A percentile compares a stretch with the other conserved stretches of the same genome.
These are phyloP conservation scores for Lanius ludovicianus DNA, from an alignment of 2,113 vertebrate species.

Conservation along the genomic window DNA sequence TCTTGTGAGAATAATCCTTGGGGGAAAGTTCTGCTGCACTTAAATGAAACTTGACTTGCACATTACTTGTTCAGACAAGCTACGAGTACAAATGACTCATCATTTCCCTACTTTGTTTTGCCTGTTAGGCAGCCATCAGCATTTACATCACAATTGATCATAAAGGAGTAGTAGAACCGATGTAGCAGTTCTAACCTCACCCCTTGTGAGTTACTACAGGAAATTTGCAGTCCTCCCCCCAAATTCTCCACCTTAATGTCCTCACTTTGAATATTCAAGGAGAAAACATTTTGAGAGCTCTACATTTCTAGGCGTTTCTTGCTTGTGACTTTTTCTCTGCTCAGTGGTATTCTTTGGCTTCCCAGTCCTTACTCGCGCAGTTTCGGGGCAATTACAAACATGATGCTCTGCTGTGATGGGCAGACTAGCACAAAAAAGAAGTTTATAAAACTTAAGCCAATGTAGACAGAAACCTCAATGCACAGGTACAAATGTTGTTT, in stretches of 20 bases:
- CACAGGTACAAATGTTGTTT: background rate
- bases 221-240: background rate
- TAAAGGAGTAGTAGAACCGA: constrained; percentile 56
- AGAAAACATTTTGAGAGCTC: background rate
- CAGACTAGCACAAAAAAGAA: background rate
- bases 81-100: constrained; percentile 65
- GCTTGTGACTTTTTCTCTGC: background rate
- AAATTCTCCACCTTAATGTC: background rate
- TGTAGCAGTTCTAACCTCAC: constrained; percentile 12
- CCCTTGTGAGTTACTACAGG: constrained; percentile 29
- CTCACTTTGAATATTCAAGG: background rate
- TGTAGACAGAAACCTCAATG: background rate
- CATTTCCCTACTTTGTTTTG: constrained; percentile 67
- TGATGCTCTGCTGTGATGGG: background rate
- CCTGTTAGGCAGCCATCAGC: constrained; percentile 68
- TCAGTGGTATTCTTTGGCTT: background rate
- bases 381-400: background rate
- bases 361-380: background rate
- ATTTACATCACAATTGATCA: constrained; percentile 68
- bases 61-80: constrained; percentile 67
- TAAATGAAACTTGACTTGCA: constrained; percentile 64
- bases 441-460: background rate
- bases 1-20: background rate
- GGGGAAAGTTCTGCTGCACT: constrained; percentile 11
- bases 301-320: background rate